Evolutionary conservation across 2,113 vertebrate species (phyloP), one percentile per base, ranked within the genome.

Genomic region (Equus przewalskii): DNA sequence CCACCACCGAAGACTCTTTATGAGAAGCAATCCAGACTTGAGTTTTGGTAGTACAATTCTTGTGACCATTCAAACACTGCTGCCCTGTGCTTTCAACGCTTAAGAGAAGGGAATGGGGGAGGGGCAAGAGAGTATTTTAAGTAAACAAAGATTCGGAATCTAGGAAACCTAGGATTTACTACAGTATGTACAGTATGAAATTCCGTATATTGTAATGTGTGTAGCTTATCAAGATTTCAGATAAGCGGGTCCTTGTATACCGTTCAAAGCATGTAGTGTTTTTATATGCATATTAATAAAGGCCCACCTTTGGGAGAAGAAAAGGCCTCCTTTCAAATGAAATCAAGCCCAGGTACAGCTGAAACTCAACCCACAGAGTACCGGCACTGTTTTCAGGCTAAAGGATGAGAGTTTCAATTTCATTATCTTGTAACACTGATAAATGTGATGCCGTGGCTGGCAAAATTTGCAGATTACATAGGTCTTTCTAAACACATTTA

Each of bases 321-420:
- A 95, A 97, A 93, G 87, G 70, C 65, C 93, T 96, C 91, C 78
- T 97, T 95, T 97, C 90, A 81, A 97, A 97, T 90, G 94, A 97
- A 98, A 97, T 82, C 33, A 69, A 98, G 92, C 80, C 94, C 96
- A 97, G 94, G 94, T 98, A 93, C 89, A 91, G 94, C 0, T 91
- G 97, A 95, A 95, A 98, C 90, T 78, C 96, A 94, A 95, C 78
- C 88, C 94, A 90, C 81, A 90, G 62, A 79, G 16, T 33, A 33
- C 67, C 84, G 96, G 95, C 96, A 96, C 62, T 1, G 79, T 94
- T 97, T 97, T 92, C 84, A 80, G 65, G 83, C 86, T 96, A n/a
- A 51, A 88, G 96, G 84, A 92, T 51, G 91, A 51, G 54, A n/a
- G 56, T 93, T 96, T 97, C 89, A 64, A 58, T 97, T 97, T 96